Evolutionary conservation across 2,113 vertebrate species (phyloP), one percentile per base, ranked within the genome.

Genomic region (Pelusios castaneus): DNA sequence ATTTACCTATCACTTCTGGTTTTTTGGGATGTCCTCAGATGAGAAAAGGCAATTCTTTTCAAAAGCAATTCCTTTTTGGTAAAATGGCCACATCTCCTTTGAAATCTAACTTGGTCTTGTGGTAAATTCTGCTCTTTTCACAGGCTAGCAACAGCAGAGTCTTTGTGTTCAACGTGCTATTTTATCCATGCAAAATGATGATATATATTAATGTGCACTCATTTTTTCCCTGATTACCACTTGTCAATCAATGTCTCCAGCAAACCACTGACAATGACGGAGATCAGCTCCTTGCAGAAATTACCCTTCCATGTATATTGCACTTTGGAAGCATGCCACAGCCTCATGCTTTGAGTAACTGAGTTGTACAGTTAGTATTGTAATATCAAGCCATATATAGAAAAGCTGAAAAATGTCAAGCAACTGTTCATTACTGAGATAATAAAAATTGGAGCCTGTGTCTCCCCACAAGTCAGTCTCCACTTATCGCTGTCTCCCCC

Each of bases 1-100:
- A 82, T 83, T 58, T 96, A 63, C 80, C 76, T 94, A 88, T 94
- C 85, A 77, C 88, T 96, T 96, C 93, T 93, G 89, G 10, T 94
- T 88, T 93, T 88, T 94, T 45, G 88, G 41, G 67, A 81, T 87
- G 85, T 4, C 1, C 13, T 52, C 51, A 95, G 89, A 96, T 89
- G 82, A 96, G 95, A 96, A 70, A 81, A 92, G 27, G 41, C 84
- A 86, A 86, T 84, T 47, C 47, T 47, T 47, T 73, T 96, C 89
- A 93, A 96, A 97, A 92, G 82, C 25, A 12, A 60, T 89, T 90
- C 43, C 92, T 96, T 91, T 85, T 87, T 88, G 88, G 75, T 2
- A 27, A 91, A 90, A n/a, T 45, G 19, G 43, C 51, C 52, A 9
- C 49, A 80, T 38, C 38, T 76, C 81, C 75, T 63, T 76, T n/a